Conservation (phyloP, 2,888 invertebrate species). For the Campaea margaritaria region DNA sequence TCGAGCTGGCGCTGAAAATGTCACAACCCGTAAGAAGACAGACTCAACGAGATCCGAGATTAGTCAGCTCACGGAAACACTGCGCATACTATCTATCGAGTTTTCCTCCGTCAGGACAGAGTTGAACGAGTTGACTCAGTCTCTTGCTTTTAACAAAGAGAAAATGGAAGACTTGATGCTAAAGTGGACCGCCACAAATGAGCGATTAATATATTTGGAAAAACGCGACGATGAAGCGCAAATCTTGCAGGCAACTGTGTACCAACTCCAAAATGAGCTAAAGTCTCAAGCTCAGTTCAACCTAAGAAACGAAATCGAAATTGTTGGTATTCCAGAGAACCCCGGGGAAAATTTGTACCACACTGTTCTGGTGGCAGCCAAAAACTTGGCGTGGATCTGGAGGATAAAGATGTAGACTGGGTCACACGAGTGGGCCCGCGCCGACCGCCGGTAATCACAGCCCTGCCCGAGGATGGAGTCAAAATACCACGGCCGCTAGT, state of each 20-base stretch:
- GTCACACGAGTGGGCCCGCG: constrained; percentile 16
- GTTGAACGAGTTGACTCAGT: constrained; percentile 8
- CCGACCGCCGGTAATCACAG: constrained; percentile 6
- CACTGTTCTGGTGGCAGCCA: constrained; percentile 12
- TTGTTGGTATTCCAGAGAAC: constrained; percentile 15
- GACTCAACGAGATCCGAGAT: constrained; percentile 7
- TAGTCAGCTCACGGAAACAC: constrained; percentile 3
- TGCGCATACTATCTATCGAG: constrained; percentile 6
- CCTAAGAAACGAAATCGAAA: constrained; percentile 16
- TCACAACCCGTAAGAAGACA: constrained; percentile 3
- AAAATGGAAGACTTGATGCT: constrained; percentile 8
- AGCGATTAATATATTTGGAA: constrained; percentile 8
- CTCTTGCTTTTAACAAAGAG: constrained; percentile 7
- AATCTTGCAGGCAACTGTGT: constrained; percentile 1
- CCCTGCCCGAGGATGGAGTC: constrained; percentile 18
- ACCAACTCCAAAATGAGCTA: constrained; percentile 5
- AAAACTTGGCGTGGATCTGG: constrained; percentile 1
- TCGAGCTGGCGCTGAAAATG: constrained; percentile 3
- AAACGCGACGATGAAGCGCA: constrained; percentile 9
- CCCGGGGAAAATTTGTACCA: constrained; percentile 8
- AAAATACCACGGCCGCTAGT: constrained; percentile 18
- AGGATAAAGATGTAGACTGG: constrained; percentile 13
- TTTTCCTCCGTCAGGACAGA: constrained; percentile 9
- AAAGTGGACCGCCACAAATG: constrained; percentile 5
- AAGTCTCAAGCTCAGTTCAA: constrained; percentile 8